phyloP scores from a whole-genome alignment of 2,113 vertebrate genomes.

The Castor canadensis region DNA sequence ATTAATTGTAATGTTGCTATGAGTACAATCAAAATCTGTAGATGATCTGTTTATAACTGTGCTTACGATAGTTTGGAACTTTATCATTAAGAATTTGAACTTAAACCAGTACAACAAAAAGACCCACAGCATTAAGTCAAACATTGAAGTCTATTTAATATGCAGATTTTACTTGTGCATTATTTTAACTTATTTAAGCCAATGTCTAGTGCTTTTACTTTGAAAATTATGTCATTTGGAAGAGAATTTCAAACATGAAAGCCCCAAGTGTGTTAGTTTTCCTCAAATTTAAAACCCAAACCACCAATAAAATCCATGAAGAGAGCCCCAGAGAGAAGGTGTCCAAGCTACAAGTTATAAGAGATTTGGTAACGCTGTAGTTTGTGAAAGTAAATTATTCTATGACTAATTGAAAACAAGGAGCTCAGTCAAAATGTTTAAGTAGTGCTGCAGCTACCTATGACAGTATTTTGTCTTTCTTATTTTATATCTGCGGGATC shows the following conservation, averaged over 20 bases:
- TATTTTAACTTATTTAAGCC: slow-evolving; percentile 21
- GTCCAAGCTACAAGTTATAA: not conserved
- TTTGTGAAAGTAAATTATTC: slow-evolving; percentile 44
- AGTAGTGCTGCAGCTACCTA: not conserved
- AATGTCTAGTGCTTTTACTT: not conserved
- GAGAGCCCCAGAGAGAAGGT: not conserved
- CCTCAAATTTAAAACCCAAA: slow-evolving; percentile 13
- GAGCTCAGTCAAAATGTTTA: not conserved
- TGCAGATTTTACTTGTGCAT: not conserved
- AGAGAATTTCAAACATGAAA: slow-evolving; percentile 44
- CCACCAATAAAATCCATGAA: not conserved
- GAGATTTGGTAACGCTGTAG: not conserved
- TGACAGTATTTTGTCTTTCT: slow-evolving; percentile 2
- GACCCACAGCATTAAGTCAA: not conserved
- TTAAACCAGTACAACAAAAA: not conserved
- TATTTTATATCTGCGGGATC: not conserved
- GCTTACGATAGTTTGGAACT: slow-evolving; percentile 19
- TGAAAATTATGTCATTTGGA: not conserved
- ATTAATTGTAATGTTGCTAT: slow-evolving; percentile 15
- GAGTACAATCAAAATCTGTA: not conserved
- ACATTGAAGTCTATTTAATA: not conserved
- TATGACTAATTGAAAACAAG: not conserved
- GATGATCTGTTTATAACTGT: not conserved
- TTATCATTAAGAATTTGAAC: not conserved
- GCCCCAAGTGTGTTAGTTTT: not conserved